Conservation (phyloP, 2,113 vertebrate species). For the Campylomormyrus tamandua region DNA sequence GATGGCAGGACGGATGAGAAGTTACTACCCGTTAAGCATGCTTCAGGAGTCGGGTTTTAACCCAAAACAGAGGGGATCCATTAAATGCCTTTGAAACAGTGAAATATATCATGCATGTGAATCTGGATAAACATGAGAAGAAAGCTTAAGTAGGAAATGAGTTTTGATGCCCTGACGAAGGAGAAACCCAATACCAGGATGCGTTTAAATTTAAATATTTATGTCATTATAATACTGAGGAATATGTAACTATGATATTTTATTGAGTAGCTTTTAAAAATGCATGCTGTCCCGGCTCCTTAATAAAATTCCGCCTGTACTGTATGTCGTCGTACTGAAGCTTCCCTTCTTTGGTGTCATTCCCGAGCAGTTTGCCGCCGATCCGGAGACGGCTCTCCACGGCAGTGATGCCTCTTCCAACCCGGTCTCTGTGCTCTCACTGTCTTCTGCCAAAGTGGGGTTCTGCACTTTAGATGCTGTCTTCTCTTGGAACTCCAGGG, state of each 20-base stretch:
- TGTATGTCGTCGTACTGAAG: constrained; percentile 48
- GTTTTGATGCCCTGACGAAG: constrained; percentile 67
- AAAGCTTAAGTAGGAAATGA: constrained; percentile 75
- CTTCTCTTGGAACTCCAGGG: background rate
- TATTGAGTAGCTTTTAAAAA: constrained; percentile 78
- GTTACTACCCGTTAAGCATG: constrained; percentile 61
- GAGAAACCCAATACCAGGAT: constrained; percentile 63
- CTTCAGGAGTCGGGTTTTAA: constrained; percentile 38
- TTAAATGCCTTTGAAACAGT: constrained; percentile 60
- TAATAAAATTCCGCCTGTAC: constrained; percentile 64
- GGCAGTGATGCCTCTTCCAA: background rate
- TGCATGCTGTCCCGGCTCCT: constrained; percentile 72
- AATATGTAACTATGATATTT: constrained; percentile 78
- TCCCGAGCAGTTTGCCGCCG: constrained; percentile 37
- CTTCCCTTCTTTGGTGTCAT: constrained; percentile 43
- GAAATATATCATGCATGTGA: constrained; percentile 74
- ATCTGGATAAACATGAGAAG: constrained; percentile 75
- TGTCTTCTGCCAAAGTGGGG: background rate
- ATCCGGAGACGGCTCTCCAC: constrained; percentile 25
- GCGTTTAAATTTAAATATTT: constrained; percentile 79
- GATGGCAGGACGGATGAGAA: constrained; percentile 51
- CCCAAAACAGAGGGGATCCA: constrained; percentile 64
- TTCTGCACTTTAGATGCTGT: background rate
- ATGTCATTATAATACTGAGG: constrained; percentile 80
- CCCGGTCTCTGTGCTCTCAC: background rate